These are phyloP conservation scores for Eurytoma adleriae DNA, from an alignment of 2,888 invertebrate genomes.

Conservation along the genomic window DNA sequence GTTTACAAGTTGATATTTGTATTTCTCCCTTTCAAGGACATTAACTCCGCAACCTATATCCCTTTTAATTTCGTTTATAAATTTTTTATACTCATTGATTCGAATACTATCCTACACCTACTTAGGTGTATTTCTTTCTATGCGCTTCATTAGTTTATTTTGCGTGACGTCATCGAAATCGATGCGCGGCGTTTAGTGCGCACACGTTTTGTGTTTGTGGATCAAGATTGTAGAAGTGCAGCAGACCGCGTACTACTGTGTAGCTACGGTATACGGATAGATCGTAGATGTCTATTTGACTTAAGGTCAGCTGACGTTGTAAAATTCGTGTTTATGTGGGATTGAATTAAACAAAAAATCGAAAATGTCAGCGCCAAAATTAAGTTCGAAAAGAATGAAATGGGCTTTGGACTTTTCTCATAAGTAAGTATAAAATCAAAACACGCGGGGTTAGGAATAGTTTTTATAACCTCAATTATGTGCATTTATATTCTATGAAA, in stretches of 20 bases:
- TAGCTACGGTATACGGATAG: no score
- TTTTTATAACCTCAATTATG: slow-evolving; percentile 9
- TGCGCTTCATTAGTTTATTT: background rate
- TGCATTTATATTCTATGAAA: no score
- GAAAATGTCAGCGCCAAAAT: slow-evolving; percentile 45
- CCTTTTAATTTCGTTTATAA: no score
- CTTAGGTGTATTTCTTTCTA: background rate
- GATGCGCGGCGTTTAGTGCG: slow-evolving; percentile 12
- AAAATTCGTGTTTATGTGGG: slow-evolving; percentile 31
- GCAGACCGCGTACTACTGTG: background rate
- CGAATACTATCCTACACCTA: no score
- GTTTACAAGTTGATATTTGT: background rate
- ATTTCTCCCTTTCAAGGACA: no score
- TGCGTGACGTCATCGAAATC: slow-evolving; percentile 13
- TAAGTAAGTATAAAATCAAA: slow-evolving; percentile 65
- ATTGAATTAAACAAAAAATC: slow-evolving; percentile 5
- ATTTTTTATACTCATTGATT: no score
- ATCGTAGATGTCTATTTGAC: background rate
- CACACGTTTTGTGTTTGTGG: background rate
- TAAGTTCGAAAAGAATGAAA: slow-evolving; percentile 66
- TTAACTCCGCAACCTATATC: no score
- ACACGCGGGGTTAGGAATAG: background rate
- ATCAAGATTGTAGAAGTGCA: no score
- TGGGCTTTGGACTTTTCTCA: slow-evolving; percentile 72
- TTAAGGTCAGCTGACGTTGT: slow-evolving; percentile 35